Conservation (phyloP, 2,888 invertebrate species). For the Cepaea hortensis region DNA sequence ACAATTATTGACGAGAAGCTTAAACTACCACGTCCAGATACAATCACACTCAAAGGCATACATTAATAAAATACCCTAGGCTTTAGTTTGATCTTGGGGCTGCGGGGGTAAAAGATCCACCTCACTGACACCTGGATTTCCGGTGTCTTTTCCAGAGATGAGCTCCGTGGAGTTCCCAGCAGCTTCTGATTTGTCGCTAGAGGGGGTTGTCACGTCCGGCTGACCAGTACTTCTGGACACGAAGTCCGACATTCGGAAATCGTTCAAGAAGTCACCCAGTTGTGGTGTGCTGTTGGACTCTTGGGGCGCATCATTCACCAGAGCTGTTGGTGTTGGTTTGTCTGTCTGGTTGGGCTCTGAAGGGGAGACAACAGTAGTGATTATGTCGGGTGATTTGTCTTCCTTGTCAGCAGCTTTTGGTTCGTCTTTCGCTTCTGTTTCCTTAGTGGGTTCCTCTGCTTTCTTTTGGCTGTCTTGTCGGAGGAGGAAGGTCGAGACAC, state of each 20-base stretch:
- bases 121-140: no score
- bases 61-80: no score
- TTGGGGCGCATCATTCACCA: background rate
- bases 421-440: background rate
- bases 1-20: no score
- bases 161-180: no score
- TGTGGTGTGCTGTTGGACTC: background rate
- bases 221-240: background rate
- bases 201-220: no score
- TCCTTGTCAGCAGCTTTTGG: background rate
- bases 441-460: background rate
- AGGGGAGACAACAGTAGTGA: background rate
- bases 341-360: background rate
- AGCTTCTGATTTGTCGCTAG: no score
- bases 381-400: background rate
- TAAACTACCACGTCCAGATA: no score
- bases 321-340: background rate
- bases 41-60: no score
- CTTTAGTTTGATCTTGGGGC: no score
- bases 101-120: no score
- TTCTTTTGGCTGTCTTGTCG: constrained; percentile 1
- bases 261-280: background rate
- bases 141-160: no score
- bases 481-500: constrained; percentile 33
- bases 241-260: background rate